Base-by-base conservation (phyloP, 2,113 vertebrate genomes). In the Rhadina sibilatrix region DNA sequence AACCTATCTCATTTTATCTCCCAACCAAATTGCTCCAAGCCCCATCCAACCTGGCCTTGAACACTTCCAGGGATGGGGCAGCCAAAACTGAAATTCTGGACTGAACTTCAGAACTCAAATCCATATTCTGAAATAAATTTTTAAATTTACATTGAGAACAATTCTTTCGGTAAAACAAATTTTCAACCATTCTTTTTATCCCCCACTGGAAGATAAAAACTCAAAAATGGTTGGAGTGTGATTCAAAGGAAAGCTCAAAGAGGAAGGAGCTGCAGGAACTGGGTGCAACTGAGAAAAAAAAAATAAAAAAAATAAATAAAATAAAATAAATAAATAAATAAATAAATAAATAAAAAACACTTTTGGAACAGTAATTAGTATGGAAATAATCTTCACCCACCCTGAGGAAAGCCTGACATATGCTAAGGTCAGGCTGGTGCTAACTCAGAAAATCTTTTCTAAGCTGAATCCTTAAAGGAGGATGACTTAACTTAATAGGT, bases 361-460 rank as follows among this genome's bases (percentile, higher is more conserved):
- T 93, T 87, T 66, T 35, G 82, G 44, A 52, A 10, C 10, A 64
- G 75, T 22, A 83, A 93, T 86, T 75, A 83, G 75, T 11, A 74
- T 22, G 68, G 93, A 90, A 96, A 93, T 77, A 88, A 96, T 89
- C 94, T 57, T 76, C 75, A 12, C 23, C 59, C 71, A 40, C 35
- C 57, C 85, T 35, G 25, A 37, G 83, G 54, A 49, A 96, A 90
- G 54, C 5, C 0, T 74, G 79, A 57, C 83, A 93, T 86, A 63
- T 60, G 79, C 37, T 88, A 72, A 90, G 90, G 93, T 88, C 90
- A 88, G 40, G 59, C 63, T 82, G 1, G 15, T 63, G 74, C 59
- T 60, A 78, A 83, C 71, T 52, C 63, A 42, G 76, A 83, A 92
- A 92, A 90, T 78, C 92, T 97, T 92, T 92, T 52, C 64, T 86